phyloP scores from a whole-genome alignment of 2,888 invertebrate genomes.

The Heliconius aoede region DNA sequence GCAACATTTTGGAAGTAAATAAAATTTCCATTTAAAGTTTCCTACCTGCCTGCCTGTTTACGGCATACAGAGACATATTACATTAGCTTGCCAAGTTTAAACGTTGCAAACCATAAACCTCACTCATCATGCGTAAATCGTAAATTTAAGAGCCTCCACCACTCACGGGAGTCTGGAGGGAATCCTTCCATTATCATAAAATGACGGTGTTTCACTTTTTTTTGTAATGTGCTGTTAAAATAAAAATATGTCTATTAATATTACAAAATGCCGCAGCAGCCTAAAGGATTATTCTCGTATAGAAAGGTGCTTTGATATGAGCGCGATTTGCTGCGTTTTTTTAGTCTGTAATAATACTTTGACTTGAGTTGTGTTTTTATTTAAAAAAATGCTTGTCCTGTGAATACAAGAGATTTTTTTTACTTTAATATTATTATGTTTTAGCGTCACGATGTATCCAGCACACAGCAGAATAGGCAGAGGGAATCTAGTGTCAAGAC shows the following conservation, averaged over 20 bases:
- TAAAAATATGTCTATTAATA: constrained; percentile 65
- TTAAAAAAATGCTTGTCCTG: not conserved
- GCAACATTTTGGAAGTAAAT: constrained; percentile 14
- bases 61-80: constrained; percentile 38
- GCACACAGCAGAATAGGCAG: no score
- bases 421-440: not conserved
- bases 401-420: not conserved
- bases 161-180: constrained; percentile 64
- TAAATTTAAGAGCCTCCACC: constrained; percentile 80
- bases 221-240: constrained; percentile 80
- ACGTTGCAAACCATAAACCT: constrained; percentile 69
- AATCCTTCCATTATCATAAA: constrained; percentile 80
- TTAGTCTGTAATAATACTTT: constrained; percentile 17
- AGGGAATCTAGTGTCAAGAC: no score
- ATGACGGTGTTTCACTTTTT: constrained; percentile 79
- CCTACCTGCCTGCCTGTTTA: constrained; percentile 35
- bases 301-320: constrained; percentile 42
- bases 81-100: constrained; percentile 51
- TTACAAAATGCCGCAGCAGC: constrained; percentile 52
- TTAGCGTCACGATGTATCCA: no score
- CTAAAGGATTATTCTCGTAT: constrained; percentile 44
- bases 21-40: constrained; percentile 31
- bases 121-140: constrained; percentile 70
- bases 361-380: not conserved
- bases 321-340: constrained; percentile 11